Conservation (phyloP, 2,113 vertebrate species). For the Glaucidium brasilianum region DNA sequence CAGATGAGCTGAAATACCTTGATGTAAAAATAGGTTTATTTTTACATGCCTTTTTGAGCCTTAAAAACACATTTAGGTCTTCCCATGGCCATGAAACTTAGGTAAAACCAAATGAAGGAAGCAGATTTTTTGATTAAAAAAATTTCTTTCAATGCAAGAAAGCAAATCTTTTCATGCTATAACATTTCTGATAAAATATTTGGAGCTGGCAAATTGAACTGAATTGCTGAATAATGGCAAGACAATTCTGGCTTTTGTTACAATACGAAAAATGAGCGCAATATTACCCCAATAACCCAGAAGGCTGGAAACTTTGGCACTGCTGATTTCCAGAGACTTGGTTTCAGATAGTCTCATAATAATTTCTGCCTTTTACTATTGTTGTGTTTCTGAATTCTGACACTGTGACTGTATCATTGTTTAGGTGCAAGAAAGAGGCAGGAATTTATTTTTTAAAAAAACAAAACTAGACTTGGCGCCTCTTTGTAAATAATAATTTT, state of each 20-base stretch:
- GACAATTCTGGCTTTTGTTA: not conserved
- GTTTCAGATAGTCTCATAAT: not conserved
- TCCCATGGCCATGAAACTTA: not conserved
- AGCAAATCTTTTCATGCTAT: not conserved
- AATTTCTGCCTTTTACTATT: not conserved
- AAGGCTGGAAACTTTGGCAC: not conserved
- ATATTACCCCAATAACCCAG: not conserved
- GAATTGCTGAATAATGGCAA: not conserved
- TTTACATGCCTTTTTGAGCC: not conserved
- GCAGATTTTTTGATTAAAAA: not conserved
- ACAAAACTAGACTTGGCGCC: not conserved
- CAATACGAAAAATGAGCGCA: not conserved
- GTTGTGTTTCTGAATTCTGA: not conserved
- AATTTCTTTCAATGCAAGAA: not conserved
- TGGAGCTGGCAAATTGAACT: not conserved
- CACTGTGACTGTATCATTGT: not conserved
- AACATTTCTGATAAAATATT: not conserved
- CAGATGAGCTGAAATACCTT: not conserved
- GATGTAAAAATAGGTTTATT: not conserved
- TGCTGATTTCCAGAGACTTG: not conserved
- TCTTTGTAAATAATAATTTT: no score
- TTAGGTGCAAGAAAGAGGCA: not conserved
- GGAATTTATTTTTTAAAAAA: not conserved
- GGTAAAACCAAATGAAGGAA: not conserved
- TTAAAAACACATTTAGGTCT: not conserved